Evolutionary conservation across 2,888 invertebrate genomes (phyloP), one percentile per base, ranked within the genome.

Genomic region (Diarsia mendica): DNA sequence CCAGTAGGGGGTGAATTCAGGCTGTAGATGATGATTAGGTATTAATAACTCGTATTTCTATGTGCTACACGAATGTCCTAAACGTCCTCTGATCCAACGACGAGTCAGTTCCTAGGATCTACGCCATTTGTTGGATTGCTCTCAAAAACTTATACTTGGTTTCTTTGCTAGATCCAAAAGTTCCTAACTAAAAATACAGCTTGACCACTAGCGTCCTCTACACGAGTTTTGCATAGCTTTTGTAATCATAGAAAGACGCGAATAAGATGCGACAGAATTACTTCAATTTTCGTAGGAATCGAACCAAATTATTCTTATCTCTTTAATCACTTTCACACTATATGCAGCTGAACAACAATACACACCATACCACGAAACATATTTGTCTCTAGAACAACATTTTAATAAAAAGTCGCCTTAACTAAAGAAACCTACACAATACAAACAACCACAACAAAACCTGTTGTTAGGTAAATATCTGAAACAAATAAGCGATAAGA

Each of bases 401-500:
- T 39, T 18, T 66, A 76, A 53, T 58, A 64, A 28, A 64, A 74
- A 58, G 11, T 67, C n/a, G 1, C 51, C 23, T 63, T 55, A 55
- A 11, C 49, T 10, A 20, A 70, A 69, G 11, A 68, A 61, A 67
- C 51, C 33, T 9, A n/a, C 1, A 72, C 49, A 80, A 72, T 70
- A 65, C 44, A 23, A 13, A 66, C 39, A 46, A 44, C 13, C 23
- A 46, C 49, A 69, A 60, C 60, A 55, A 73, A 80, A 82, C 72
- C 70, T 78, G 83, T 67, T 78, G 75, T 74, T 75, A 84, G 75
- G 75, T 82, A 86, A 77, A 87, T 79, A 84, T 84, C 70, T 82
- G 72, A 86, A 88, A 88, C 84, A 88, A 89, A 90, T 88, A 88
- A 84, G 84, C 84, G 85, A 86, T 83, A 82, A 83, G 75, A 81